A percentile compares a stretch with the other conserved stretches of the same genome.
phyloP scores from a whole-genome alignment of 2,113 vertebrate species.

The Trogon surrucura region DNA sequence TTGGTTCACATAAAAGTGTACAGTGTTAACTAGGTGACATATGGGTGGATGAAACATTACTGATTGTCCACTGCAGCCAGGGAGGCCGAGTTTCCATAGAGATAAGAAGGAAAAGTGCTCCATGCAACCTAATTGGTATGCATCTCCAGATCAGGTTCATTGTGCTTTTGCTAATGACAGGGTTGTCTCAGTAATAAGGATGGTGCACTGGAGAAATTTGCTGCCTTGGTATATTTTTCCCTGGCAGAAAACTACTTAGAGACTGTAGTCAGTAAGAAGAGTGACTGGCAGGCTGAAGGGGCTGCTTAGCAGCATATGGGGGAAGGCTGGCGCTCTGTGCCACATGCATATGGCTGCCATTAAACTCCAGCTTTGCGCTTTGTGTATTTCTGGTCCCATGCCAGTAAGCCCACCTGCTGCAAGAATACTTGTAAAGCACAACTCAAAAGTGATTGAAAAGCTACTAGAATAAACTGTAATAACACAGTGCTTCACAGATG shows the following conservation, averaged over 20 bases:
- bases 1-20: slow-evolving; percentile 75
- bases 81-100: slow-evolving; percentile 88
- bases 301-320: slow-evolving; percentile 84
- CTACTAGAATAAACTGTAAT: slow-evolving; percentile 89
- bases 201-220: slow-evolving; percentile 90
- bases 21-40: slow-evolving; percentile 85
- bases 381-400: slow-evolving; percentile 84
- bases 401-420: slow-evolving; percentile 89
- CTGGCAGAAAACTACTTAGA: slow-evolving; percentile 87
- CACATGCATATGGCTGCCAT: slow-evolving; percentile 87
- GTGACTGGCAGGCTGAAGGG: slow-evolving; percentile 87
- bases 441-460: slow-evolving; percentile 91
- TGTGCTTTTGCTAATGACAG: slow-evolving; percentile 93
- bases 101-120: slow-evolving; percentile 87
- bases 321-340: slow-evolving; percentile 80
- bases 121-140: slow-evolving; percentile 91
- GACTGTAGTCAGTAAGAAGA: slow-evolving; percentile 84
- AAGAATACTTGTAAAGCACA: slow-evolving; percentile 90
- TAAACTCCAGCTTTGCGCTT: slow-evolving; percentile 87
- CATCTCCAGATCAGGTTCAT: slow-evolving; percentile 89
- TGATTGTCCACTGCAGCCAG: slow-evolving; percentile 82
- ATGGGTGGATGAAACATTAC: slow-evolving; percentile 83
- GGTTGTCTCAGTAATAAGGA: slow-evolving; percentile 91
- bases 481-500: slow-evolving; percentile 88
- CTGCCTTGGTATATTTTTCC: slow-evolving; percentile 88